Evolutionary conservation across 2,797 vertebrate species (phyloP).

Genomic region (Ficedula albicollis): DNA sequence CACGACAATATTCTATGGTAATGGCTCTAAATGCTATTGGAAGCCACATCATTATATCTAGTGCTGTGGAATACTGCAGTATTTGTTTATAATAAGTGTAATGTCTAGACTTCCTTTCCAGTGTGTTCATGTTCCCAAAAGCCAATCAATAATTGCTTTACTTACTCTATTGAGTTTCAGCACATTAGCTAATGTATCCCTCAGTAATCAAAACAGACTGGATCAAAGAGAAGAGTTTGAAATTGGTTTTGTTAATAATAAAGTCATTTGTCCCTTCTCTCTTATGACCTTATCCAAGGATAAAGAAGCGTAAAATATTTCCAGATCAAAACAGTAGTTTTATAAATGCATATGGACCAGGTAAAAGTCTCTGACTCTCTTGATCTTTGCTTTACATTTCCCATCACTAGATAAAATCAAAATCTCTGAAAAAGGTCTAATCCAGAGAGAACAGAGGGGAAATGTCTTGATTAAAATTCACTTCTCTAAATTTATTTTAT

Average conservation of each 20-base stretch:
- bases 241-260: background rate
- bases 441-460: background rate
- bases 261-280: background rate
- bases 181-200: background rate
- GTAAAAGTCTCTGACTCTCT: background rate
- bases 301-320: background rate
- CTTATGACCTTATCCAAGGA: background rate
- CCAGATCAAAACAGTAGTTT: background rate
- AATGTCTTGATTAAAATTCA: too few species aligned
- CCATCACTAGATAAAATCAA: background rate
- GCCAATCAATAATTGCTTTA: constrained; percentile 8
- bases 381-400: background rate
- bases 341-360: background rate
- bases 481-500: background rate
- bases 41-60: background rate
- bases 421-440: background rate
- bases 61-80: background rate
- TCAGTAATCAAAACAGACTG: background rate
- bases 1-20: background rate
- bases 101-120: background rate
- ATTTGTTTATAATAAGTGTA: background rate
- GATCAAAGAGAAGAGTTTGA: background rate
- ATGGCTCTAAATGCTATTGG: background rate
- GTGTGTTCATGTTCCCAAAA: background rate
- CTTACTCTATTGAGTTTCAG: background rate